Evolutionary conservation across 1,140 invertebrate genomes (phyloP).

Genomic region (Zophobas atratus): DNA sequence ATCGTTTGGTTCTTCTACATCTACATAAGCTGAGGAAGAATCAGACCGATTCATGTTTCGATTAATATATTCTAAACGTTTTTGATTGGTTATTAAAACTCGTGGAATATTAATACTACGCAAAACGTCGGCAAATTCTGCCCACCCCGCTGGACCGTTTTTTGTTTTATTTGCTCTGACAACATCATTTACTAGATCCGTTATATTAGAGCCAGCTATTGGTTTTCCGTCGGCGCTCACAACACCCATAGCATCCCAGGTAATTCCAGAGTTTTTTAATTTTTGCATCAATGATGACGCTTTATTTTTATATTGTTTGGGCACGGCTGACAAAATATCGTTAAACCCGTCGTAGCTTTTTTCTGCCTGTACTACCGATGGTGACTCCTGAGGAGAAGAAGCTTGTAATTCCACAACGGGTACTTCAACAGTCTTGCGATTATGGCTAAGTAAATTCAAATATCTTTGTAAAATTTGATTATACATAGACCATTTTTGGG

Average conservation of each 20-base stretch:
- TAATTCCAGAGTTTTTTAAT: neutral
- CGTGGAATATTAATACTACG: constrained; percentile 22
- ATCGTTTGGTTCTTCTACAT: neutral
- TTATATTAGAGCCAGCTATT: neutral
- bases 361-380: neutral
- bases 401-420: neutral
- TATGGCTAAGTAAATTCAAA: neutral
- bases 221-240: neutral
- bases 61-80: neutral
- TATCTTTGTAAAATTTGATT: no score
- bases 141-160: neutral
- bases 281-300: neutral
- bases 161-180: neutral
- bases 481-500: neutral
- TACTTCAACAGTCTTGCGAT: neutral
- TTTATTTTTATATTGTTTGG: neutral
- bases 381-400: no score
- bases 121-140: constrained; percentile 12
- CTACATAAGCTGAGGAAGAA: no score
- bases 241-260: neutral
- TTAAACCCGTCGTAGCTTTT: neutral
- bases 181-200: neutral
- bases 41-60: neutral
- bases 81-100: neutral
- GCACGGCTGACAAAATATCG: neutral